A percentile compares a stretch with the other conserved stretches of the same genome.
Conservation (phyloP, 2,113 vertebrate species). For the Naja naja region DNA sequence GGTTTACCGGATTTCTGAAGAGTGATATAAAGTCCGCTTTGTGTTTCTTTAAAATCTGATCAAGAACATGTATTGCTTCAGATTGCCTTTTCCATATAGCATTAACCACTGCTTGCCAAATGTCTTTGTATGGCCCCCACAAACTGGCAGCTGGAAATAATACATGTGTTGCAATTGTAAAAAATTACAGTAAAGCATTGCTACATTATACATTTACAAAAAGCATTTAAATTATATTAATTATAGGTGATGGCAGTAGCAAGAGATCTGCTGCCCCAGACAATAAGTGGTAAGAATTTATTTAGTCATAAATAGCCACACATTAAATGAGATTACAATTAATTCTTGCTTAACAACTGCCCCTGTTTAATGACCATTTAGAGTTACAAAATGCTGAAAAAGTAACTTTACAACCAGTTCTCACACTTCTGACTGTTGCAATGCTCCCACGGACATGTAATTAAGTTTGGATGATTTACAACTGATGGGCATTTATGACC, state of each 20-base stretch:
- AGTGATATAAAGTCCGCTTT: constrained; percentile 92
- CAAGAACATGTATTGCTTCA: constrained; percentile 88
- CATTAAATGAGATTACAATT: background rate
- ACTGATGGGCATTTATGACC: background rate
- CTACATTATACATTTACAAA: background rate
- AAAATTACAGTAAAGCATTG: background rate
- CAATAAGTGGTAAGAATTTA: too few relatives aligned
- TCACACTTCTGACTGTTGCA: background rate
- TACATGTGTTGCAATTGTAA: constrained; percentile 29
- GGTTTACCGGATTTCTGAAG: constrained; percentile 92
- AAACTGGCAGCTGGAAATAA: constrained; percentile 85
- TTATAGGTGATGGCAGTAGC: background rate
- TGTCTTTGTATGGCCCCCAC: constrained; percentile 94
- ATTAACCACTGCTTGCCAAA: constrained; percentile 90
- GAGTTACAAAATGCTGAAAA: background rate
- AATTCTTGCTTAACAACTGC: background rate
- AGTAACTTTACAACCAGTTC: background rate
- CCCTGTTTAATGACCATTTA: background rate
- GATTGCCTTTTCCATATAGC: constrained; percentile 86
- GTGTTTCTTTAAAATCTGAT: constrained; percentile 93
- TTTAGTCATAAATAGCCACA: background rate
- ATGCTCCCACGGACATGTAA: background rate
- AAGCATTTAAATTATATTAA: background rate
- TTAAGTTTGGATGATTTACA: background rate
- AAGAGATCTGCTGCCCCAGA: background rate